Base-by-base conservation (phyloP, 2,888 invertebrate genomes). In the Microctonus brassicae region DNA sequence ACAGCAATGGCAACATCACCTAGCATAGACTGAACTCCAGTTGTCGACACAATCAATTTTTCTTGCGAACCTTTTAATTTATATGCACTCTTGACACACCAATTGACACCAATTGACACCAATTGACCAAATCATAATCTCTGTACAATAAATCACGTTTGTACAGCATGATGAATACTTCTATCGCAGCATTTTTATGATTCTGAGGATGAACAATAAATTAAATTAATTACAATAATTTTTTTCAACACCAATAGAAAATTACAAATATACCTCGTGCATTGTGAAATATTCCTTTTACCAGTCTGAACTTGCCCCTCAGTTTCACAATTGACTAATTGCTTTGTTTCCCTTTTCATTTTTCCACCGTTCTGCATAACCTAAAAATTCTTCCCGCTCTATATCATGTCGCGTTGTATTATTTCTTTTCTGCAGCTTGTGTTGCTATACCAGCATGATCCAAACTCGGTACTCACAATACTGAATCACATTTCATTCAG, bases 381-480 rank as follows among this genome's bases (percentile, higher is more conserved):
- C 86, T 0, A 95, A 83, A 83, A 99, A 98, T 55, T 92, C 90
- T 36, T 94, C 91, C 22, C 93, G 90, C 0, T 95, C 95, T 1
- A 98, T 83, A 10, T 95, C 91, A 72, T 93, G 92, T 7, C 95
- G 90, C 0, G 90, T 91, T 60, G 91, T 83, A 9, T 92, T 94
- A 91, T 84, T 95, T 95, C 86, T 98, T 97, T 5, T 99, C 96
- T 0, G 97, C 94, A 34, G 95, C 94, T 89, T 99, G 98, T 0
- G 99, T 99, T 10, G 99, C 99, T 80, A 99, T 99, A 11, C 99
- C 99, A 17, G 99, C 99, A 89, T 99, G 99, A 88, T 99, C 99
- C 76, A 94, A 94, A 0, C 99, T 99, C 0, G 99, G 99, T 68
- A 97, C 89, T 98, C 98, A 99, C 13, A 94, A 84, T 0, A 95